A percentile compares a stretch with the other conserved stretches of the same genome.
These are phyloP conservation scores for Leptopilina syphax DNA, from an alignment of 2,888 invertebrate genomes.

Conservation along the genomic window DNA sequence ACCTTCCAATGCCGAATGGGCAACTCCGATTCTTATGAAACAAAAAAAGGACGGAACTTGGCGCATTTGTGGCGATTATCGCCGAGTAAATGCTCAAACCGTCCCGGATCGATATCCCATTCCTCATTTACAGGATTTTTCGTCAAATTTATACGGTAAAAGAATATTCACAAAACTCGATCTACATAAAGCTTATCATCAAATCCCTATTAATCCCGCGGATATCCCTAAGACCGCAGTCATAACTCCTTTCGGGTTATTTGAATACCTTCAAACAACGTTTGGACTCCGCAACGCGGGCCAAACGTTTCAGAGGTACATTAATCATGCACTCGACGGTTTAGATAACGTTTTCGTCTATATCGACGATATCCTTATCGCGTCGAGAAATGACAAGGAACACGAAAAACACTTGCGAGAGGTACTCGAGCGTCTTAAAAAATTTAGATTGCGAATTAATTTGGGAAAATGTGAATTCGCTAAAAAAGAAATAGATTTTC, in stretches of 20 bases:
- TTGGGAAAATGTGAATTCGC: slow-evolving; percentile 43
- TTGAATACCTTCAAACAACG: slow-evolving; percentile 43
- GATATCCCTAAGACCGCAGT: slow-evolving; percentile 46
- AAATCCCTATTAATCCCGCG: too few relatives aligned
- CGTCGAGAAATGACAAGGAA: slow-evolving; percentile 31
- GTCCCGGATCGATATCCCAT: slow-evolving; percentile 40
- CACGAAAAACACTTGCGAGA: slow-evolving; percentile 44
- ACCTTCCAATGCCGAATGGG: slow-evolving; percentile 68
- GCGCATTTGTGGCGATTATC: slow-evolving; percentile 42
- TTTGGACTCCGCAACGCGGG: slow-evolving; percentile 44
- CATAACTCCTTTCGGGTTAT: slow-evolving; percentile 45
- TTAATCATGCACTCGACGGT: slow-evolving; percentile 15
- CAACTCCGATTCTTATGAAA: slow-evolving; percentile 67
- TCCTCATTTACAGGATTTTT: background rate
- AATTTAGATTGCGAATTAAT: slow-evolving; percentile 42
- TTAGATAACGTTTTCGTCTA: slow-evolving; percentile 35
- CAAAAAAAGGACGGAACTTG: slow-evolving; percentile 56
- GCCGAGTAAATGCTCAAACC: slow-evolving; percentile 39
- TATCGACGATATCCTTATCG: slow-evolving; percentile 38
- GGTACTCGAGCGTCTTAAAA: background rate
- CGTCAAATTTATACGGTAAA: background rate
- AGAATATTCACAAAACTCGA: background rate
- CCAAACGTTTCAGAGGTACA: slow-evolving; percentile 36
- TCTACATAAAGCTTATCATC: background rate
- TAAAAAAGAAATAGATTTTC: slow-evolving; percentile 26